Evolutionary conservation across 2,888 invertebrate genomes (phyloP).

Genomic region (Orthosia gracilis): DNA sequence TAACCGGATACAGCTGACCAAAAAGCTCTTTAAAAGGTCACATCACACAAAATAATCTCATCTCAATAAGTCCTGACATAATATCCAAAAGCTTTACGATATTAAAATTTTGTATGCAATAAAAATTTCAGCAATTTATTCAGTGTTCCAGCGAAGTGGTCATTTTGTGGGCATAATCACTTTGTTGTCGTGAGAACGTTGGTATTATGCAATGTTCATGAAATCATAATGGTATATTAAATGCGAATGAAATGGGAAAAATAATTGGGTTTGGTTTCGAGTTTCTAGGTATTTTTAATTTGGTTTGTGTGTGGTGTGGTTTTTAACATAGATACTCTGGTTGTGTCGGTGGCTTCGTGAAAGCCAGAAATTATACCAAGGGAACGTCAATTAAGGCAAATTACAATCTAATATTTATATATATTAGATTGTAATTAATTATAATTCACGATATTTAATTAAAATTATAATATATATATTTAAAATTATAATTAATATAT

Average conservation of each 20-base stretch:
- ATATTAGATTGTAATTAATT: no score
- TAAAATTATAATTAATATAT: no score
- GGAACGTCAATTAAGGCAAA: no score
- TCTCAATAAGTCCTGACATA: constrained; percentile 9
- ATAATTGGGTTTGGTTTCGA: constrained; percentile 24
- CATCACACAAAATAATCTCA: constrained; percentile 1
- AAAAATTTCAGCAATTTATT: constrained; percentile 57
- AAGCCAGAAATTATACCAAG: no score
- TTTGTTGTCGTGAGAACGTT: constrained; percentile 56
- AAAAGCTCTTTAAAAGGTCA: not conserved
- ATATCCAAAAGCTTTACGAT: constrained; percentile 32
- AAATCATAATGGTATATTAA: constrained; percentile 48
- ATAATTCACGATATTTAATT: no score
- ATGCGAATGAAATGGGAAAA: constrained; percentile 30
- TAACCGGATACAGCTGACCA: no score
- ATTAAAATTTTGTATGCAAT: constrained; percentile 57
- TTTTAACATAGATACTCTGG: not conserved
- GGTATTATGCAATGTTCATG: constrained; percentile 55
- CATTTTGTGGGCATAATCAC: constrained; percentile 57
- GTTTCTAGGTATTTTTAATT: not conserved
- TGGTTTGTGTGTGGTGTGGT: not conserved
- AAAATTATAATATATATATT: no score
- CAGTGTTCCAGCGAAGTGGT: constrained; percentile 49
- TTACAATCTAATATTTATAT: no score
- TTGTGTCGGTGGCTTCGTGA: no score